These are phyloP conservation scores for Chloroceryle aenea DNA, from an alignment of 2,113 vertebrate genomes.

Conservation along the genomic window DNA sequence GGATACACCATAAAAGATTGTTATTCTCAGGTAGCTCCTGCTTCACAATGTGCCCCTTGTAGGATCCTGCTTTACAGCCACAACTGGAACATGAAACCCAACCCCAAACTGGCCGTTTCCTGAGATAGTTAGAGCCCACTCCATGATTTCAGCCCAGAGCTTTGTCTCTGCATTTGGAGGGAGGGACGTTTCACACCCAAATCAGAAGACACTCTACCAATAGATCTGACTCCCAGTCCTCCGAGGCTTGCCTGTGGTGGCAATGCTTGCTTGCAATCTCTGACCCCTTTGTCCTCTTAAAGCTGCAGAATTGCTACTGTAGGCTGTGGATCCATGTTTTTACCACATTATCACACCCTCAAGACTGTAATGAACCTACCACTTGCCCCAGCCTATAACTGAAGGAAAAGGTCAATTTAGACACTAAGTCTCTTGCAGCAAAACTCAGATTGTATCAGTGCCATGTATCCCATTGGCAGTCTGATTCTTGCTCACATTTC, in stretches of 20 bases:
- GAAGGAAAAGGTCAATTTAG: background rate
- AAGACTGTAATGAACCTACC: background rate
- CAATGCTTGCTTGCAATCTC: background rate
- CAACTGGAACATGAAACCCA: background rate
- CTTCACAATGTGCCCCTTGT: background rate
- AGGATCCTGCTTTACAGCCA: background rate
- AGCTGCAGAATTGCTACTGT: background rate
- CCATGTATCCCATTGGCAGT: background rate
- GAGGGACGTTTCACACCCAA: background rate
- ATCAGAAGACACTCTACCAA: background rate
- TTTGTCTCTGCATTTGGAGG: background rate
- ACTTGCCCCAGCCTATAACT: background rate
- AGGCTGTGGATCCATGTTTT: background rate
- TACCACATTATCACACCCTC: background rate
- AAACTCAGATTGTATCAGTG: background rate
- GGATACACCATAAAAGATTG: background rate
- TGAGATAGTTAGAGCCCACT: background rate
- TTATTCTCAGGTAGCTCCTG: background rate
- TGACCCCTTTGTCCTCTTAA: background rate
- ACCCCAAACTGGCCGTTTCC: background rate
- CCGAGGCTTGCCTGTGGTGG: background rate
- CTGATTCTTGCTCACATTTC: background rate
- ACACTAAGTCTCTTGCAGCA: background rate
- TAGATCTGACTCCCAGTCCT: background rate
- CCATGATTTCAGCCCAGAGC: background rate